Percentiles rank a stretch among this genome's conserved stretches.
Conservation (phyloP, 2,113 vertebrate genomes). For the Onychostoma macrolepis region DNA sequence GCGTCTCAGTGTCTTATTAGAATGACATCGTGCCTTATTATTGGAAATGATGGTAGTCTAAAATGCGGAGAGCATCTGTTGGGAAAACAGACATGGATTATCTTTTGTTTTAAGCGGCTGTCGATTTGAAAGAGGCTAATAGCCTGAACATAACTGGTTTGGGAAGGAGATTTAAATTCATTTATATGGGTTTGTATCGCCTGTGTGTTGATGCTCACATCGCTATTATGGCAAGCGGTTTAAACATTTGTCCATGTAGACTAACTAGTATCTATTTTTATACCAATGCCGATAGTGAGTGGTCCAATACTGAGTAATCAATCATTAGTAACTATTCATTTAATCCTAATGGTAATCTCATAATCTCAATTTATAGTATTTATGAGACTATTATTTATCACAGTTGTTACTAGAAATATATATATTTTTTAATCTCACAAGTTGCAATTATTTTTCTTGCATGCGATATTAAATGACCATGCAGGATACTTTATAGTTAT, state of each 20-base stretch:
- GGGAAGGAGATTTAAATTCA: not conserved
- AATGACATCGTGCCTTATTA: conserved; percentile 8
- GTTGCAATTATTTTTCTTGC: not conserved
- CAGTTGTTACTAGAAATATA: not conserved
- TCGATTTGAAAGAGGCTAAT: not conserved
- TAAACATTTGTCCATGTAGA: not conserved
- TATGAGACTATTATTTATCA: not conserved
- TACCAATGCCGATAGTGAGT: not conserved
- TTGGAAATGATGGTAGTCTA: not conserved
- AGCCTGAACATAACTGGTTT: not conserved
- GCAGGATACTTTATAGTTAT: not conserved
- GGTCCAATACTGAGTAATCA: not conserved
- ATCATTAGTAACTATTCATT: not conserved
- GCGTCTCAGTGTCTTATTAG: not conserved
- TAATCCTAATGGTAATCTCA: not conserved
- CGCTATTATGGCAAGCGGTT: not conserved
- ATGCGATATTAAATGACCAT: not conserved
- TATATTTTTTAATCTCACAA: not conserved
- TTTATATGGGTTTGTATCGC: not conserved
- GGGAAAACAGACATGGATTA: not conserved
- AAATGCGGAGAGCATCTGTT: conserved; percentile 14
- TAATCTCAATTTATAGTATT: not conserved
- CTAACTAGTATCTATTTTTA: not conserved
- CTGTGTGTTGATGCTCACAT: not conserved
- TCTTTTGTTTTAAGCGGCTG: not conserved